Evolutionary conservation across 2,888 invertebrate genomes (phyloP).

Genomic region (Pedicia rivosa): DNA sequence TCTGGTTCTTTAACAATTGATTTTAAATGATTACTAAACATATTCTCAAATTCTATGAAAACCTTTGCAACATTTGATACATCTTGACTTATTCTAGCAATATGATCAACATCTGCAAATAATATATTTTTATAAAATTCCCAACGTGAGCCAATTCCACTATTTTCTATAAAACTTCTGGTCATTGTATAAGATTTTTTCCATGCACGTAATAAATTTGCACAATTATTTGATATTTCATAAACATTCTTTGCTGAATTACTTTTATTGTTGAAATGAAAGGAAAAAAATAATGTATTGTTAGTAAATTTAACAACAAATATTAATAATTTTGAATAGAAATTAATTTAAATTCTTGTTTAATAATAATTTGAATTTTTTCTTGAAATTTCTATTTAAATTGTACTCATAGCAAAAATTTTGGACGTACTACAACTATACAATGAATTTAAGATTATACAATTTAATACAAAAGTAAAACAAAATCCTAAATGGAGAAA

Average conservation of each 20-base stretch:
- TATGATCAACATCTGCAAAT: conserved; percentile 75
- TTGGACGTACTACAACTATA: too few relatives aligned
- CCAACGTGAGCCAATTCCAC: conserved; percentile 78
- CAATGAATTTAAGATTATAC: too few relatives aligned
- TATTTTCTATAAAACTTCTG: conserved; percentile 67
- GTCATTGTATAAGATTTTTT: conserved; percentile 56
- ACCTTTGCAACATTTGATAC: conserved; percentile 65
- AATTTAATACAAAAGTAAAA: too few relatives aligned
- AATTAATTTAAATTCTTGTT: too few relatives aligned
- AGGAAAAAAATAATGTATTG: too few relatives aligned
- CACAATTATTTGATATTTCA: conserved; percentile 26
- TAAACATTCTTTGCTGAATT: conserved; percentile 29
- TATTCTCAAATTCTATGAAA: conserved; percentile 73
- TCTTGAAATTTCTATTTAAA: too few relatives aligned
- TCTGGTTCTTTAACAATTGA: conserved; percentile 76
- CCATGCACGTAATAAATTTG: conserved; percentile 27
- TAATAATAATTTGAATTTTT: too few relatives aligned
- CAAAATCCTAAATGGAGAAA: too few relatives aligned
- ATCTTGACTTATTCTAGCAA: conserved; percentile 62
- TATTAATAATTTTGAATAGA: too few relatives aligned
- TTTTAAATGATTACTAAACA: conserved; percentile 75
- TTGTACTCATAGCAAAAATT: too few relatives aligned
- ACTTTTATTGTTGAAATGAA: too few relatives aligned
- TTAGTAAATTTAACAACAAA: too few relatives aligned
- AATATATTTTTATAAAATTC: conserved; percentile 74